These are phyloP conservation scores for Channa maculata DNA, from an alignment of 2,113 vertebrate genomes.

Conservation along the genomic window DNA sequence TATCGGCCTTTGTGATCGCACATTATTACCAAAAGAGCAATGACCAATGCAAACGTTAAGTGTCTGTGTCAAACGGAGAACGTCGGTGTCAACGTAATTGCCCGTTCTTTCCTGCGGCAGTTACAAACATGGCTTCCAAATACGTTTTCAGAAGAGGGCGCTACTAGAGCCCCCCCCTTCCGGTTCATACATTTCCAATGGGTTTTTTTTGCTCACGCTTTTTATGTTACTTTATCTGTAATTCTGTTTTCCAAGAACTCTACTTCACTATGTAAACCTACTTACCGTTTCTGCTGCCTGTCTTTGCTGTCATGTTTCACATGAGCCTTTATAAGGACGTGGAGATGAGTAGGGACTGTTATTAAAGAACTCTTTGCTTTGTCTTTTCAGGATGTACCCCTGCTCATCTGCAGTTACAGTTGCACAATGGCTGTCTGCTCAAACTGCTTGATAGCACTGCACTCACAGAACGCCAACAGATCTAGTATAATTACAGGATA, in stretches of 20 bases:
- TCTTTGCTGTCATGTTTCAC: neutral
- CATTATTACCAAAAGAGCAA: fast-evolving
- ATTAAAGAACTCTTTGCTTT: neutral
- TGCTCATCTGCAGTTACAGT: conserved; percentile 73
- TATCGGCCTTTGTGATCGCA: fast-evolving
- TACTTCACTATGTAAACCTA: too few relatives aligned
- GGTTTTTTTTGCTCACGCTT: neutral
- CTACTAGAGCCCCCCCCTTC: conserved; percentile 7
- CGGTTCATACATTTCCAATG: neutral
- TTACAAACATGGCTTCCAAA: conserved; percentile 70
- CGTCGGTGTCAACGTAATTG: neutral
- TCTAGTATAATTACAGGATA: conserved; percentile 83
- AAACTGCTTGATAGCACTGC: conserved; percentile 70
- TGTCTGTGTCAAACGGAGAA: neutral
- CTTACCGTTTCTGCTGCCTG: neutral
- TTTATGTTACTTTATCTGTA: too few relatives aligned
- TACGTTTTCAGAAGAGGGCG: conserved; percentile 10
- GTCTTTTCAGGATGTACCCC: conserved; percentile 86
- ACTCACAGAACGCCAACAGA: conserved; percentile 77
- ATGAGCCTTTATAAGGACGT: neutral
- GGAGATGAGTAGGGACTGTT: neutral
- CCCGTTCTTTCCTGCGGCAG: conserved; percentile 53
- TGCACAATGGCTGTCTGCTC: conserved; percentile 86
- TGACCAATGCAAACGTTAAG: neutral
- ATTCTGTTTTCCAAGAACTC: too few relatives aligned